Evolutionary conservation across 2,113 vertebrate species (phyloP).

Genomic region (Alectura lathami): DNA sequence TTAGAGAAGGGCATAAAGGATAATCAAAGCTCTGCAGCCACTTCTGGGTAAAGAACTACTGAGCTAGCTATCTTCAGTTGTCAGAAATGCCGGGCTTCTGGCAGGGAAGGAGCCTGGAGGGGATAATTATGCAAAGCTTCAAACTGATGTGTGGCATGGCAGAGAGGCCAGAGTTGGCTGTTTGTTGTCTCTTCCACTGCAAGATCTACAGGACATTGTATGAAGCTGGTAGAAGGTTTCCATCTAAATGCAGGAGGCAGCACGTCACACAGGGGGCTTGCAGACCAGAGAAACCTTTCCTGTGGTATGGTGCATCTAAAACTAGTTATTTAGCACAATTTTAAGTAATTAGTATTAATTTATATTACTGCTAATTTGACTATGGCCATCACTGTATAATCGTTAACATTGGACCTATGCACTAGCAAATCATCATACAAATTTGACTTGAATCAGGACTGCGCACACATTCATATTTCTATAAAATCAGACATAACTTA

Average conservation of each 20-base stretch:
- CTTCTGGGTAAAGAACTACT: not conserved
- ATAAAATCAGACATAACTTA: not conserved
- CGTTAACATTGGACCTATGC: not conserved
- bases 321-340: not conserved
- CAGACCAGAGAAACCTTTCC: accelerated
- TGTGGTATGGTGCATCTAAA: not conserved
- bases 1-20: not conserved
- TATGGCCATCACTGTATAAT: not conserved
- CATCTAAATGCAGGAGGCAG: not conserved
- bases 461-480: not conserved
- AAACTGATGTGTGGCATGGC: not conserved
- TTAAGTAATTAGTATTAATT: not conserved
- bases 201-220: not conserved
- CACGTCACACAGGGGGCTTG: not conserved
- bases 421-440: not conserved
- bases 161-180: not conserved
- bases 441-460: not conserved
- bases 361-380: not conserved
- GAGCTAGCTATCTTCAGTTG: not conserved
- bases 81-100: not conserved
- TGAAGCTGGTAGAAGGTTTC: not conserved
- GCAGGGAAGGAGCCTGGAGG: not conserved
- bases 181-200: not conserved
- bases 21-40: not conserved
- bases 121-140: not conserved